These are phyloP conservation scores for Oligia latruncula DNA, from an alignment of 2,888 invertebrate species.

Conservation along the genomic window DNA sequence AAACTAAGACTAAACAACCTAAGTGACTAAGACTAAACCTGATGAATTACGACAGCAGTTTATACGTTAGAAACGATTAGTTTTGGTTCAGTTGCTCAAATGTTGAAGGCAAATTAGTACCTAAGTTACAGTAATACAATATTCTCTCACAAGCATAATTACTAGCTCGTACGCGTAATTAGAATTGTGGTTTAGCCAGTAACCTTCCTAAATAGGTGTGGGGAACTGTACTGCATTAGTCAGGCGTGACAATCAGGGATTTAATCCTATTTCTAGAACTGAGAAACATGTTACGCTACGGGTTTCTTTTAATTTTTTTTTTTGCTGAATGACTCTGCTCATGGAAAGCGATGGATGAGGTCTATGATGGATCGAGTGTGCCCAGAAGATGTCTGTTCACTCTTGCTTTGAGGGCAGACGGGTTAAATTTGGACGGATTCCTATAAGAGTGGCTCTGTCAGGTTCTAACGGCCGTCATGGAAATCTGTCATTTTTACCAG, in stretches of 20 bases:
- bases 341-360: too few relatives aligned
- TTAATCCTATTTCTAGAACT: too few relatives aligned
- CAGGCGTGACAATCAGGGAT: not conserved
- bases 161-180: not conserved
- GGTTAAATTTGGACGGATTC: too few relatives aligned
- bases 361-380: too few relatives aligned
- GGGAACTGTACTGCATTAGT: not conserved
- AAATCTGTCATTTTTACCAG: too few relatives aligned
- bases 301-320: too few relatives aligned
- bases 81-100: not conserved
- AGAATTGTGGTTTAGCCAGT: not conserved
- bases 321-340: too few relatives aligned
- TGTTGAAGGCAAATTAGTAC: not conserved
- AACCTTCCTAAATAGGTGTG: not conserved
- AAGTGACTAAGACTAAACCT: not conserved
- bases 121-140: not conserved
- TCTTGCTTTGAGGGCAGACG: too few relatives aligned
- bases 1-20: too few relatives aligned
- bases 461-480: too few relatives aligned
- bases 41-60: not conserved
- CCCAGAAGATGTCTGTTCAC: too few relatives aligned
- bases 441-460: too few relatives aligned
- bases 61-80: not conserved
- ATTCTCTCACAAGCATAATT: constrained; percentile 13
- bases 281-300: not conserved